Percentiles rank a stretch among this genome's conserved stretches.
Conservation (phyloP, 2,888 invertebrate genomes). For the Peribatodes rhomboidaria region DNA sequence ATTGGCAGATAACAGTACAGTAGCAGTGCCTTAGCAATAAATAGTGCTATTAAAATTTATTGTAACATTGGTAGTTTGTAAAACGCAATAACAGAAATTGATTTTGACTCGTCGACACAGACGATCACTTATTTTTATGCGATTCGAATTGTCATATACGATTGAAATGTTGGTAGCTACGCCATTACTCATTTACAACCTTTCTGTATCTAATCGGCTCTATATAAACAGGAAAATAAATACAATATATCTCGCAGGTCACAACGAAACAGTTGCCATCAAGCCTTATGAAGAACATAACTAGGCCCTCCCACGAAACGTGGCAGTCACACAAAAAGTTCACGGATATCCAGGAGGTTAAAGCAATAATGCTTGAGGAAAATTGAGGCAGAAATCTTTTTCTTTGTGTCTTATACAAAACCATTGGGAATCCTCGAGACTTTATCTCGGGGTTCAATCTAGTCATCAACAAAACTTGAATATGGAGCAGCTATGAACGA, state of each 20-base stretch:
- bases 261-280: conserved; percentile 4
- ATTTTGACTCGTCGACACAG: conserved; percentile 20
- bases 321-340: conserved; percentile 28
- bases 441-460: conserved; percentile 9
- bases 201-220: conserved; percentile 3
- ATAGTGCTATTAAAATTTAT: conserved; percentile 34
- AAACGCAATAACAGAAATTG: conserved; percentile 35
- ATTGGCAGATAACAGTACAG: conserved; percentile 36
- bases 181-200: conserved; percentile 6
- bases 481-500: not conserved
- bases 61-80: conserved; percentile 23
- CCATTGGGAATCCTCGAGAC: conserved; percentile 15
- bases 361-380: conserved; percentile 34
- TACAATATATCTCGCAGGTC: conserved; percentile 8
- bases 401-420: conserved; percentile 19
- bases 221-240: conserved; percentile 26
- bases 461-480: not conserved
- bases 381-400: conserved; percentile 28
- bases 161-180: conserved; percentile 5
- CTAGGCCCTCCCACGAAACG: conserved; percentile 21
- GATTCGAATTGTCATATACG: conserved; percentile 15
- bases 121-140: conserved; percentile 26
- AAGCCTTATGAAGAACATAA: conserved; percentile 11
- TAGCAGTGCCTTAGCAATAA: conserved; percentile 34
- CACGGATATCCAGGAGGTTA: conserved; percentile 30